Conservation (phyloP, 2,113 vertebrate genomes). For the Tragulus kanchil region DNA sequence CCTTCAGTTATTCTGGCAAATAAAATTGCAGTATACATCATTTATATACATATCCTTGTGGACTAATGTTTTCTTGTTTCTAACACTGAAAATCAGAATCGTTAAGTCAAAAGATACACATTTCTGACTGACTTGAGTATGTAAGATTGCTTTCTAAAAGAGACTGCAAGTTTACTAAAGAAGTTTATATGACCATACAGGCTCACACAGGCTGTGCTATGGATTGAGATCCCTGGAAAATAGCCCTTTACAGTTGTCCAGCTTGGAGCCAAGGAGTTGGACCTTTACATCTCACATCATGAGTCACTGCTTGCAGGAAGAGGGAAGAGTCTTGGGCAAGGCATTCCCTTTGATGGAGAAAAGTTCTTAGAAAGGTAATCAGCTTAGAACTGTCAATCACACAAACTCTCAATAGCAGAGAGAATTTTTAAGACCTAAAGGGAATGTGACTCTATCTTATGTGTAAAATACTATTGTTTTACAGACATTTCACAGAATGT, state of each 20-base stretch:
- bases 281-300: not conserved
- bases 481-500: not conserved
- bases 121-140: not conserved
- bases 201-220: not conserved
- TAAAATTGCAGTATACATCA: not conserved
- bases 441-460: not conserved
- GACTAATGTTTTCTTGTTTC: constrained; percentile 1
- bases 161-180: not conserved
- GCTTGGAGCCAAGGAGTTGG: not conserved
- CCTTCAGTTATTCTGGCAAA: constrained; percentile 28
- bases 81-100: not conserved
- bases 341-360: not conserved
- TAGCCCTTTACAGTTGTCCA: not conserved
- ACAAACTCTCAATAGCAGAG: not conserved
- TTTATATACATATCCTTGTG: not conserved
- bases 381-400: not conserved
- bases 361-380: constrained; percentile 1
- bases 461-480: not conserved
- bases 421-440: not conserved
- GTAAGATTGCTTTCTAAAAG: constrained; percentile 1
- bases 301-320: not conserved
- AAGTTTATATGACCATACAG: not conserved
- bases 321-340: not conserved
- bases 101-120: not conserved
- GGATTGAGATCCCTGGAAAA: not conserved